A percentile compares a stretch with the other conserved stretches of the same genome.
Conservation (phyloP, 35 echinoderm and acorn worm species). For the Apostichopus parvimensis region DNA sequence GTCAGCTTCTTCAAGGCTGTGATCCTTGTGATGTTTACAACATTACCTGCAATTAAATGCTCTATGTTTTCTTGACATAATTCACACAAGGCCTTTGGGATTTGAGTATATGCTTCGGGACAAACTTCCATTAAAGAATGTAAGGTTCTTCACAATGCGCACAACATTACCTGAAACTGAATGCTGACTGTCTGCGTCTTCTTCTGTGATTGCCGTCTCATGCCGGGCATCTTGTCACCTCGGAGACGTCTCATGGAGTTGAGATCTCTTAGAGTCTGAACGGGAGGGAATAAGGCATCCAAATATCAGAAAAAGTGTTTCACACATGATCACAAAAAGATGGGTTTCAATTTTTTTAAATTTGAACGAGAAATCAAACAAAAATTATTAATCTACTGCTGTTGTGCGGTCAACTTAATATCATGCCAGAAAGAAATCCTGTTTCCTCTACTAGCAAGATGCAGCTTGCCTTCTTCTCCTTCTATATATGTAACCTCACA, state of each 20-base stretch:
- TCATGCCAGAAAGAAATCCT: too few relatives aligned
- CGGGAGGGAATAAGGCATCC: background rate
- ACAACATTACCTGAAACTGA: slow-evolving; percentile 86
- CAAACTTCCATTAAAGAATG: too few relatives aligned
- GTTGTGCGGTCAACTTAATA: too few relatives aligned
- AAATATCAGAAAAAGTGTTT: background rate
- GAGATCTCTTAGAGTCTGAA: slow-evolving; percentile 84
- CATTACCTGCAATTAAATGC: too few relatives aligned
- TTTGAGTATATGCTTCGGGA: background rate
- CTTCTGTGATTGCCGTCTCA: slow-evolving; percentile 75
- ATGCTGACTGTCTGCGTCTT: slow-evolving; percentile 92
- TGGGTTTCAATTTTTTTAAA: background rate
- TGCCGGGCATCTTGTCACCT: slow-evolving; percentile 50
- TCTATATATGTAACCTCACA: too few relatives aligned
- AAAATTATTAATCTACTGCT: too few relatives aligned
- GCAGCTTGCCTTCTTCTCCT: too few relatives aligned
- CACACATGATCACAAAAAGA: background rate
- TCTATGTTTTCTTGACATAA: too few relatives aligned
- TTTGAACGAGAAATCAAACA: too few relatives aligned
- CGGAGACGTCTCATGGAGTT: slow-evolving; percentile 85
- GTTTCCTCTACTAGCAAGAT: too few relatives aligned
- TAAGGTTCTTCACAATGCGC: too few relatives aligned
- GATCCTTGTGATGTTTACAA: background rate
- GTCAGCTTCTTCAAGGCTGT: too few relatives aligned
- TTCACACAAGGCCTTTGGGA: background rate